A percentile compares a stretch with the other conserved stretches of the same genome.
Conservation (phyloP, 2,797 vertebrate species). For the Enteromius thamalakanensis region DNA sequence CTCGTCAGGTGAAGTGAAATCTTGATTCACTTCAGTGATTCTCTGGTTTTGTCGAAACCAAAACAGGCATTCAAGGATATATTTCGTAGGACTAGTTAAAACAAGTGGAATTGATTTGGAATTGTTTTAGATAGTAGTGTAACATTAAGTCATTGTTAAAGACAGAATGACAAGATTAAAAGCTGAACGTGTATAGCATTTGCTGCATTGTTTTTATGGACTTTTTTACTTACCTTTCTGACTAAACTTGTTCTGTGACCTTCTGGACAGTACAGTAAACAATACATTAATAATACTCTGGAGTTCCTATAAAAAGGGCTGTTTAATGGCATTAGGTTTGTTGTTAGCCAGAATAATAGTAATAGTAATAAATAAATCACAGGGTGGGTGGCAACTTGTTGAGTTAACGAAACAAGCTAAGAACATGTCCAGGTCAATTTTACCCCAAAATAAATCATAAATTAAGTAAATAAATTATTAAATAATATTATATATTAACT, state of each 20-base stretch:
- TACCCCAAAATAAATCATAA: too few relatives aligned
- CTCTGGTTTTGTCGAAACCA: background rate
- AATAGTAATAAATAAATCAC: background rate
- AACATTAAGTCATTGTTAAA: background rate
- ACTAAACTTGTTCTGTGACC: background rate
- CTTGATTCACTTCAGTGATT: too few relatives aligned
- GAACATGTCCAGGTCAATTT: too few relatives aligned
- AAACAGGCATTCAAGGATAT: background rate
- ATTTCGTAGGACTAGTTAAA: background rate
- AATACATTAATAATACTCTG: background rate
- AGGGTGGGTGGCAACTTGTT: background rate
- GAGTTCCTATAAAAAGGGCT: too few relatives aligned
- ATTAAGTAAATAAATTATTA: too few relatives aligned
- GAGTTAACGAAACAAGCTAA: background rate
- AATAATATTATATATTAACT: too few relatives aligned
- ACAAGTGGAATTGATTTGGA: background rate
- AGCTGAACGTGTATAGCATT: background rate
- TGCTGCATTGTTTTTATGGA: background rate
- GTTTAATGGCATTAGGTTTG: background rate
- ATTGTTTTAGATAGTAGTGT: background rate
- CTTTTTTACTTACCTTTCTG: background rate
- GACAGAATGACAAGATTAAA: background rate
- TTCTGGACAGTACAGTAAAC: background rate
- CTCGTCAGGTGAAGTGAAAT: background rate
- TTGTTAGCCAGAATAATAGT: background rate